Evolutionary conservation across 2,797 vertebrate species (phyloP).

Genomic region (Chiroxiphia lanceolata): DNA sequence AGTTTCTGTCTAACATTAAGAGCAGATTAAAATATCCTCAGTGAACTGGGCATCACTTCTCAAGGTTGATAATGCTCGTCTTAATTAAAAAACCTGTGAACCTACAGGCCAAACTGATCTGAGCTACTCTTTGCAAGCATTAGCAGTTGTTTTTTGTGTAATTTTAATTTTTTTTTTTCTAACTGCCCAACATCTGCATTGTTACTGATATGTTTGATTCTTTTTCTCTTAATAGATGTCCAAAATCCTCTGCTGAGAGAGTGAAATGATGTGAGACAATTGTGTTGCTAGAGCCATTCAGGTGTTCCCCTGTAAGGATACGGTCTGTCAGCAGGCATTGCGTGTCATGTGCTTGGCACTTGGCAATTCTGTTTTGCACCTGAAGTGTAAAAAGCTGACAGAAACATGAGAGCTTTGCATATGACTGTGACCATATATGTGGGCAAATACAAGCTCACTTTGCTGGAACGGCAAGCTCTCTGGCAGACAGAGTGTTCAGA

Average conservation of each 20-base stretch:
- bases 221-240: not conserved
- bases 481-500: not conserved
- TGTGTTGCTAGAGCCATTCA: not conserved
- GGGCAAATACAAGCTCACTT: not conserved
- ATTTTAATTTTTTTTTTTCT: not conserved
- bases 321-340: not conserved
- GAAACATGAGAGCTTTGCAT: not conserved
- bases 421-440: not conserved
- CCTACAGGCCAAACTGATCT: not conserved
- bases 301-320: not conserved
- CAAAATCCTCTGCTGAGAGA: not conserved
- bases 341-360: rapidly evolving
- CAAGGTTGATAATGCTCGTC: not conserved
- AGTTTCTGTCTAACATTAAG: not conserved
- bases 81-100: not conserved
- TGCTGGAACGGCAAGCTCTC: not conserved
- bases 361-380: not conserved
- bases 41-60: not conserved
- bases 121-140: not conserved
- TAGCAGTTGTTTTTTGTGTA: not conserved
- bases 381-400: not conserved
- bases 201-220: not conserved
- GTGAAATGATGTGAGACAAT: not conserved
- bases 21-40: not conserved
- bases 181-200: not conserved